These are phyloP conservation scores for Diorhabda carinulata DNA, from an alignment of 1,140 invertebrate species.

Conservation along the genomic window DNA sequence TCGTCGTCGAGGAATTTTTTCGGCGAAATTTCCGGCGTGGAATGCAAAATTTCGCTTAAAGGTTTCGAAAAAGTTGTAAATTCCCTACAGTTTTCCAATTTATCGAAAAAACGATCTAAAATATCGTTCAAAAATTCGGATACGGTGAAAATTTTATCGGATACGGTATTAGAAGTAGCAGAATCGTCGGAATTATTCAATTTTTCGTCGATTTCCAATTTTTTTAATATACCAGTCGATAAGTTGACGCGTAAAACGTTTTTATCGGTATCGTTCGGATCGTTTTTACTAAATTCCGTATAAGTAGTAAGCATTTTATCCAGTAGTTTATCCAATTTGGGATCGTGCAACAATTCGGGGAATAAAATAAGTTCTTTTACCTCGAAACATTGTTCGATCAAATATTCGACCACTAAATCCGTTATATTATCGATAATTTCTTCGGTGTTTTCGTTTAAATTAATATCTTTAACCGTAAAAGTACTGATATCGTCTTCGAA, in stretches of 20 bases:
- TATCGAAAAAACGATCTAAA: constrained; percentile 41
- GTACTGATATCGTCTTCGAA: background rate
- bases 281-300: constrained; percentile 29
- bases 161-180: constrained; percentile 25
- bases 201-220: constrained; percentile 29
- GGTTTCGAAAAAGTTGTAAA: constrained; percentile 26
- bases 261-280: constrained; percentile 30
- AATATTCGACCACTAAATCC: constrained; percentile 35
- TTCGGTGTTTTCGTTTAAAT: constrained; percentile 21
- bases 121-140: constrained; percentile 43
- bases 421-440: constrained; percentile 12
- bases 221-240: constrained; percentile 29
- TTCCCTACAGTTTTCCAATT: constrained; percentile 18
- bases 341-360: constrained; percentile 39
- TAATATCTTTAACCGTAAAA: background rate
- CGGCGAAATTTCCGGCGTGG: constrained; percentile 26
- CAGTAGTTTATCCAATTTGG: constrained; percentile 35
- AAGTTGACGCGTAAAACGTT: constrained; percentile 37
- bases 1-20: constrained; percentile 4
- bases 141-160: constrained; percentile 40
- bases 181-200: constrained; percentile 20
- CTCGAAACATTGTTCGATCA: constrained; percentile 40
- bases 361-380: constrained; percentile 39
- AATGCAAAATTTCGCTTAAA: constrained; percentile 22
- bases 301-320: constrained; percentile 33